A percentile compares a stretch with the other conserved stretches of the same genome.
phyloP scores from a whole-genome alignment of 2,797 vertebrate genomes.

The Fundulus diaphanus region DNA sequence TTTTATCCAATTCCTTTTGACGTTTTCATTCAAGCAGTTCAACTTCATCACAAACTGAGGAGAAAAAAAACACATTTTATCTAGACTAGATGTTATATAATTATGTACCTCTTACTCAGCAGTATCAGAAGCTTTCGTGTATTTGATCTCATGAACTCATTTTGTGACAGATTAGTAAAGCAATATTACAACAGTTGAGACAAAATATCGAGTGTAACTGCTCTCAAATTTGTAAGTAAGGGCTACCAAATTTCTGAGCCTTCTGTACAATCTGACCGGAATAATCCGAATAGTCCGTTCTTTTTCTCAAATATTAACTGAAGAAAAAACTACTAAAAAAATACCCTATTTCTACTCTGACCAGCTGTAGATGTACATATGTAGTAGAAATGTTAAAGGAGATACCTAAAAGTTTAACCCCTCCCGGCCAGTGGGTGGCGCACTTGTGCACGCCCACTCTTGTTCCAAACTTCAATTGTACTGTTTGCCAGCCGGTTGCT shows the following conservation, averaged over 20 bases:
- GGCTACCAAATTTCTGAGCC: conserved; percentile 27
- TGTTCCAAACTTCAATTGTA: too few species aligned
- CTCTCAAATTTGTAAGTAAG: conserved; percentile 30
- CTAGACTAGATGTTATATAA: conserved; percentile 5
- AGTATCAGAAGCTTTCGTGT: conserved; percentile 15
- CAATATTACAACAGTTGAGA: not conserved
- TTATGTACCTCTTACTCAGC: conserved; percentile 14
- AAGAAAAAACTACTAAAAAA: conserved; percentile 18
- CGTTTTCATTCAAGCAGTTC: not conserved
- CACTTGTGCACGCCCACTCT: too few species aligned
- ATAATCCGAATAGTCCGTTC: conserved; percentile 16
- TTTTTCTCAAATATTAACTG: conserved; percentile 24
- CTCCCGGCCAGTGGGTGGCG: too few species aligned
- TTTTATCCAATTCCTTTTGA: not conserved
- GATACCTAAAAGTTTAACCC: too few species aligned
- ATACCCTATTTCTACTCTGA: not conserved
- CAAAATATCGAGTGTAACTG: not conserved
- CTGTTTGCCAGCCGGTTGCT: too few species aligned
- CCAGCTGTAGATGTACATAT: conserved; percentile 2
- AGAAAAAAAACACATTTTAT: not conserved
- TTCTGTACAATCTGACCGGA: conserved; percentile 21
- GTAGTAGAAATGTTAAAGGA: conserved; percentile 7
- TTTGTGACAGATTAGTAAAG: conserved; percentile 15
- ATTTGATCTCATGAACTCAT: conserved; percentile 5
- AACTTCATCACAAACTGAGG: not conserved